These are phyloP conservation scores for Hystrix brachyura DNA, from an alignment of 2,113 vertebrate genomes.

Conservation along the genomic window DNA sequence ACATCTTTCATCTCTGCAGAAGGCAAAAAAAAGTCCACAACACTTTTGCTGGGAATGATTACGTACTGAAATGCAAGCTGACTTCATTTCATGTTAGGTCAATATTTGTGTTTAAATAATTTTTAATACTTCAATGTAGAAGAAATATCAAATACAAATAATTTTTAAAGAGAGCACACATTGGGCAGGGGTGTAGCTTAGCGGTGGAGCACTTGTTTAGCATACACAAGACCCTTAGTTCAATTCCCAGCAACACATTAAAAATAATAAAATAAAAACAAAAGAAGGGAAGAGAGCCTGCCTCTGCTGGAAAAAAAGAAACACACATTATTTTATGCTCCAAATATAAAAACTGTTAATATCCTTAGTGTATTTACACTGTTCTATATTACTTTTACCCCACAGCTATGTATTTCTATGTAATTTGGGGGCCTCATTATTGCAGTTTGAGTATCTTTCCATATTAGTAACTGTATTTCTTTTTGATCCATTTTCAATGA, in stretches of 20 bases:
- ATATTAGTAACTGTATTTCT: not conserved
- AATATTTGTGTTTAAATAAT: not conserved
- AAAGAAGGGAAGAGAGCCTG: not conserved
- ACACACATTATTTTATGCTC: not conserved
- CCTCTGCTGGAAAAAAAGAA: not conserved
- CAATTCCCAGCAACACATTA: not conserved
- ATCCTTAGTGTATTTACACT: not conserved
- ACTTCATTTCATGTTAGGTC: not conserved
- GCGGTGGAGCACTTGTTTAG: not conserved
- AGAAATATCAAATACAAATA: not conserved
- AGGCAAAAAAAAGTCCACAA: conserved; percentile 53
- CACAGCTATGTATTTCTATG: not conserved
- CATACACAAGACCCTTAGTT: not conserved
- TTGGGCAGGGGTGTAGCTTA: not conserved
- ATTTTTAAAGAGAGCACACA: not conserved
- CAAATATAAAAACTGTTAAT: not conserved
- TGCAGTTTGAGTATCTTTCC: not conserved
- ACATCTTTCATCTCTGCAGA: conserved; percentile 38
- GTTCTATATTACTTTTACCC: not conserved
- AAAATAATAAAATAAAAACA: not conserved
- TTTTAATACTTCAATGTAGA: not conserved
- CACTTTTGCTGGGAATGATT: conserved; percentile 22
- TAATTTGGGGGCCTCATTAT: not conserved
- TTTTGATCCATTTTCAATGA: not conserved
- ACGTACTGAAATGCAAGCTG: conserved; percentile 20